Evolutionary conservation across 2,888 invertebrate genomes (phyloP).

Genomic region (Drosophila lutescens): DNA sequence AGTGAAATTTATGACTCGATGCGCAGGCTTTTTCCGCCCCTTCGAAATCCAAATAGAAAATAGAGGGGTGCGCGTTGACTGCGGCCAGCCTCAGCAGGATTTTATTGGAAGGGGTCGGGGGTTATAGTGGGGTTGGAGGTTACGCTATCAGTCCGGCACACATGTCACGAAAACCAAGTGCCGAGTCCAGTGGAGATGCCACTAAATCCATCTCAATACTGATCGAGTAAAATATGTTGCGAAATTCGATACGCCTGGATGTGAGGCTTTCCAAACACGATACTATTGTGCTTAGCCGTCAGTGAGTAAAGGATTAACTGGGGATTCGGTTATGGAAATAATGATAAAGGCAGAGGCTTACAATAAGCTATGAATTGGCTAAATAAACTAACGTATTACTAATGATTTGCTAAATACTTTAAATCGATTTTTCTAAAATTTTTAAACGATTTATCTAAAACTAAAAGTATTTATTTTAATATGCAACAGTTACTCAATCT

Average conservation of each 20-base stretch:
- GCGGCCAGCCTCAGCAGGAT: slow-evolving; percentile 57
- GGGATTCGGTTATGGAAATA: slow-evolving; percentile 5
- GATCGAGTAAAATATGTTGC: slow-evolving; percentile 38
- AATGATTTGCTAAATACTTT: too few relatives aligned
- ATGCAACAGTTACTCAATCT: not conserved
- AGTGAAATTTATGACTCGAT: slow-evolving; percentile 72
- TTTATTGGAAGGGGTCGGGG: slow-evolving; percentile 7
- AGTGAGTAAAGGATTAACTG: slow-evolving; percentile 15
- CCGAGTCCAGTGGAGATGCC: slow-evolving; percentile 21
- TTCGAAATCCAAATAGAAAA: slow-evolving; percentile 10
- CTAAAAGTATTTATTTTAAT: not conserved
- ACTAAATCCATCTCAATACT: slow-evolving; percentile 20
- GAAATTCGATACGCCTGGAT: slow-evolving; percentile 38
- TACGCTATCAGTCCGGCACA: slow-evolving; percentile 72
- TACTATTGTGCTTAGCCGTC: not conserved
- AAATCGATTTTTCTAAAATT: too few relatives aligned
- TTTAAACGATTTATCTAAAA: not conserved
- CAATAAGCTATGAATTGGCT: not conserved
- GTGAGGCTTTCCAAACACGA: slow-evolving; percentile 8
- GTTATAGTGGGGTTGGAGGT: slow-evolving; percentile 52
- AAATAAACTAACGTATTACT: not conserved
- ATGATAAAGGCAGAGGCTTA: not conserved
- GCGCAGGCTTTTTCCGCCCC: slow-evolving; percentile 47
- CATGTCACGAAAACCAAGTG: slow-evolving; percentile 74
- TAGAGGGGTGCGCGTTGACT: slow-evolving; percentile 49